Percentiles rank a stretch among this genome's conserved stretches.
Evolutionary conservation across 2,113 vertebrate genomes (phyloP).

Genomic region (Vulpes lagopus): DNA sequence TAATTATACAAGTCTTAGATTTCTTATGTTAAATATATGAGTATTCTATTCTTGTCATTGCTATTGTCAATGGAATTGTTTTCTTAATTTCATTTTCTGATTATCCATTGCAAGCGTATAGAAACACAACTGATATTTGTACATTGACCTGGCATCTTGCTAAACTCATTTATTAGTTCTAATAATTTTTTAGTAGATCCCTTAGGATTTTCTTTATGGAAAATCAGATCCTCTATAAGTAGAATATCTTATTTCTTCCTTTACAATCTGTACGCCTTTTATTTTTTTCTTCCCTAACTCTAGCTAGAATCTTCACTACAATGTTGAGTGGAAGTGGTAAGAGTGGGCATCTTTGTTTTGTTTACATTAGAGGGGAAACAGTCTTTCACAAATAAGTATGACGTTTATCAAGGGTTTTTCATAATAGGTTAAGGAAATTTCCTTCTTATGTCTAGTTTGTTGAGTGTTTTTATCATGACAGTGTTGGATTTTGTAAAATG

Average conservation of each 20-base stretch:
- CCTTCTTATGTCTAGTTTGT: neutral
- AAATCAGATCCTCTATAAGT: neutral
- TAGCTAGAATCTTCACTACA: neutral
- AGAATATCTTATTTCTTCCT: neutral
- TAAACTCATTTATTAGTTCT: neutral
- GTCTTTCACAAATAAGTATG: neutral
- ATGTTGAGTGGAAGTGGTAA: neutral
- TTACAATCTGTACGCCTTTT: neutral
- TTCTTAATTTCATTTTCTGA: slow-evolving; percentile 30
- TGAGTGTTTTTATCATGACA: neutral
- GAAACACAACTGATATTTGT: neutral
- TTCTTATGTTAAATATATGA: neutral
- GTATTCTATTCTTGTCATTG: neutral
- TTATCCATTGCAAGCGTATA: neutral
- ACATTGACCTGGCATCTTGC: neutral
- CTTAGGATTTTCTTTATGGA: neutral
- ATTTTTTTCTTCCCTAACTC: neutral
- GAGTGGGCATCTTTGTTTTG: neutral
- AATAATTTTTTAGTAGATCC: neutral
- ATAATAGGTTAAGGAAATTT: neutral
- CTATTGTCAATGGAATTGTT: neutral
- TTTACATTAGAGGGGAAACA: neutral
- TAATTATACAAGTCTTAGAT: neutral
- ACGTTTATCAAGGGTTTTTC: neutral
- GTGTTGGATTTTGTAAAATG: neutral